Percentiles rank a stretch among this genome's conserved stretches.
Evolutionary conservation across 1,140 invertebrate genomes (phyloP).

Genomic region (Colletes gigas): DNA sequence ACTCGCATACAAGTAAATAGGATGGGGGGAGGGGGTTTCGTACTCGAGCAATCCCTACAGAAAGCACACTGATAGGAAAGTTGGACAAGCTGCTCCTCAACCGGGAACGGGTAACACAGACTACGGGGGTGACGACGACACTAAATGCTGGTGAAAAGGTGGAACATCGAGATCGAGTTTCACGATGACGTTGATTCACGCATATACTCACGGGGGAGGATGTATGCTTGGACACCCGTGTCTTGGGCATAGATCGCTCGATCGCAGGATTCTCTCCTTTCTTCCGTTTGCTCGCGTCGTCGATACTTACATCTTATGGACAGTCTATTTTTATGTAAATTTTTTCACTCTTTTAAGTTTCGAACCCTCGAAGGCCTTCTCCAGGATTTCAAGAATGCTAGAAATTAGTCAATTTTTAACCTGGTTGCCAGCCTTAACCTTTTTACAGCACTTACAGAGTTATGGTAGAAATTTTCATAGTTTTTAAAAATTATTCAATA

Average conservation of each 20-base stretch:
- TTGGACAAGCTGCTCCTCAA: constrained; percentile 3
- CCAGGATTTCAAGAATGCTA: too few species aligned
- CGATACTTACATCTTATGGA: neutral
- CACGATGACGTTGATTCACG: constrained; percentile 49
- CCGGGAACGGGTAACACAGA: constrained; percentile 3
- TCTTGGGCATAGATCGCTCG: constrained; percentile 46
- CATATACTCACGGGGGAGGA: constrained; percentile 57
- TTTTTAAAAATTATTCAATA: too few species aligned
- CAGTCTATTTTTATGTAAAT: neutral
- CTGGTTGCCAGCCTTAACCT: too few species aligned
- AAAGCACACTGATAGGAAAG: constrained; percentile 26
- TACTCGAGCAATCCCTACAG: constrained; percentile 26
- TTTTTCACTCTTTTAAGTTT: too few species aligned
- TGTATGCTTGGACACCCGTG: constrained; percentile 59
- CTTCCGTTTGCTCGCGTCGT: neutral
- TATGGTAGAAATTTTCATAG: too few species aligned
- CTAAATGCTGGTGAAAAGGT: constrained; percentile 48
- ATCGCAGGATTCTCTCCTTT: constrained; percentile 31
- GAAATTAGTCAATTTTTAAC: too few species aligned
- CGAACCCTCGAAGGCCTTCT: too few species aligned
- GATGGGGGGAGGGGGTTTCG: too few species aligned
- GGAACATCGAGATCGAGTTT: constrained; percentile 53
- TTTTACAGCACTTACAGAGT: too few species aligned
- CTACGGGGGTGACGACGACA: constrained; percentile 61
- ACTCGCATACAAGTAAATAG: too few species aligned